A percentile compares a stretch with the other conserved stretches of the same genome.
These are phyloP conservation scores for Channa striata DNA, from an alignment of 2,797 vertebrate genomes.

Conservation along the genomic window DNA sequence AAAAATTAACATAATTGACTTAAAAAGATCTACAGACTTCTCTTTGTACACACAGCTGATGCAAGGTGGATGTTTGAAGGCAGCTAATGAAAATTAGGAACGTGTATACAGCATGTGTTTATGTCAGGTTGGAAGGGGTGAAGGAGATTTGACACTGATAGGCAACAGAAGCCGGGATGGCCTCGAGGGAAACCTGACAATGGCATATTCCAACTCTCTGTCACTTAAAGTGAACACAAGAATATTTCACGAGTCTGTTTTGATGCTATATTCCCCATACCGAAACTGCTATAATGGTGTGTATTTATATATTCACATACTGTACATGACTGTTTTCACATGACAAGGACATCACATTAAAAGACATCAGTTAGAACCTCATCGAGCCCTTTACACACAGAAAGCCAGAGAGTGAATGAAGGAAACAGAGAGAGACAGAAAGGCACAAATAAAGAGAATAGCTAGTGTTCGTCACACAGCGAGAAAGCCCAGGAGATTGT, in stretches of 20 bases:
- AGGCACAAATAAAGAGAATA: slow-evolving; percentile 73
- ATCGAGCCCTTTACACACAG: slow-evolving; percentile 28
- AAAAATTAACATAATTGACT: background rate
- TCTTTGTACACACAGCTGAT: background rate
- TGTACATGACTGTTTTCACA: slow-evolving; percentile 49
- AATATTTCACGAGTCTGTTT: slow-evolving; percentile 56
- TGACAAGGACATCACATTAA: slow-evolving; percentile 71
- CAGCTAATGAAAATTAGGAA: slow-evolving; percentile 2
- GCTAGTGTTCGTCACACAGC: slow-evolving; percentile 70
- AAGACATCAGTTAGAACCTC: slow-evolving; percentile 51
- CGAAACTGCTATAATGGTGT: slow-evolving; percentile 33
- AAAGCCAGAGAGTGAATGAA: slow-evolving; percentile 45
- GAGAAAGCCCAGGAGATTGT: slow-evolving; percentile 78
- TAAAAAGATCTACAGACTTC: background rate
- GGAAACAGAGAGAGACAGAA: slow-evolving; percentile 65
- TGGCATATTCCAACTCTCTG: slow-evolving; percentile 35
- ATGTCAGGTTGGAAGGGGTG: slow-evolving; percentile 33
- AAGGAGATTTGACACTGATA: slow-evolving; percentile 37
- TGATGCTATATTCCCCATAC: slow-evolving; percentile 54
- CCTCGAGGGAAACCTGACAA: slow-evolving; percentile 57
- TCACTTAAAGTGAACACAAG: slow-evolving; percentile 51
- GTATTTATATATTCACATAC: slow-evolving; percentile 62
- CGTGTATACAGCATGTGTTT: slow-evolving; percentile 7
- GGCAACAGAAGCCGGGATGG: slow-evolving; percentile 33
- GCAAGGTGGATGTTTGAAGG: background rate